These are phyloP conservation scores for Plemyria rubiginata DNA, from an alignment of 2,888 invertebrate species.

Conservation along the genomic window DNA sequence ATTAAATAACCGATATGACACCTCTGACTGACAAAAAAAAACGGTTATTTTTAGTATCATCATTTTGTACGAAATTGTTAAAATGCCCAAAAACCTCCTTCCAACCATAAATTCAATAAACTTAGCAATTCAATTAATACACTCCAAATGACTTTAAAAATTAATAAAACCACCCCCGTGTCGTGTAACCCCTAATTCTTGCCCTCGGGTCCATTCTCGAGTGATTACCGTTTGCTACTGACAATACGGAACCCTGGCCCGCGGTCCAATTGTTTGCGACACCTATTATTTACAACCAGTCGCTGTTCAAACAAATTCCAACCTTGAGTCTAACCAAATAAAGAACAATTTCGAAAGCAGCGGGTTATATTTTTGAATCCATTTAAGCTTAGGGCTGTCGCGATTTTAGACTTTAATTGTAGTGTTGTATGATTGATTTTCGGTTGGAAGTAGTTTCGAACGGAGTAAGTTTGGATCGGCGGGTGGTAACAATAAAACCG, in stretches of 20 bases:
- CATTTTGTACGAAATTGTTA: too few relatives aligned
- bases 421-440: slow-evolving; percentile 43
- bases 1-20: too few relatives aligned
- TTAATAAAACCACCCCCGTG: slow-evolving; percentile 66
- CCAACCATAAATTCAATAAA: slow-evolving; percentile 32
- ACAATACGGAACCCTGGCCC: slow-evolving; percentile 57
- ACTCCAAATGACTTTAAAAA: slow-evolving; percentile 51
- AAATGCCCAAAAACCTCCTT: background rate
- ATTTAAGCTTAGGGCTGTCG: slow-evolving; percentile 6
- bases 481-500: slow-evolving; percentile 82
- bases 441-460: slow-evolving; percentile 30
- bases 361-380: background rate
- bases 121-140: slow-evolving; percentile 41
- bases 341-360: slow-evolving; percentile 38
- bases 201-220: slow-evolving; percentile 53
- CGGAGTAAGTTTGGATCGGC: slow-evolving; percentile 69
- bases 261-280: slow-evolving; percentile 70
- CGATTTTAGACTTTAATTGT: slow-evolving; percentile 45
- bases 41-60: too few relatives aligned
- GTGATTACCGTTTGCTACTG: slow-evolving; percentile 62
- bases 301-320: slow-evolving; percentile 12
- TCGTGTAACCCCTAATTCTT: slow-evolving; percentile 51
- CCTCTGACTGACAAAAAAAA: too few relatives aligned
- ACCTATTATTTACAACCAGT: slow-evolving; percentile 63
- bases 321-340: slow-evolving; percentile 2